Evolutionary conservation across 2,888 invertebrate genomes (phyloP).

Genomic region (Drosophila recens): DNA sequence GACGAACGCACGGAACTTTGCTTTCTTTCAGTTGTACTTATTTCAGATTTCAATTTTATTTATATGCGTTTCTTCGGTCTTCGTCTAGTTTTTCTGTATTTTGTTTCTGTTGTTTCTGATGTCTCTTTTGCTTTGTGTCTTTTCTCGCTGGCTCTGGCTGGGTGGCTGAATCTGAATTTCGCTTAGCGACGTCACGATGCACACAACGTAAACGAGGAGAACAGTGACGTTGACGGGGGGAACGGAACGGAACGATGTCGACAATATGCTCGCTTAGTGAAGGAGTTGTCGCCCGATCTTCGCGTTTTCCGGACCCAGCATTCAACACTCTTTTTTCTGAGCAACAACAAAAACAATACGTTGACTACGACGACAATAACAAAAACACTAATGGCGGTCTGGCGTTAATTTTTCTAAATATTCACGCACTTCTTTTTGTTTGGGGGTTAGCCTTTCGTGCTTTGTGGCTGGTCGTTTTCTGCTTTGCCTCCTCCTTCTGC

Average conservation of each 20-base stretch:
- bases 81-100: constrained; percentile 41
- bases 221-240: constrained; percentile 10
- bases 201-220: constrained; percentile 50
- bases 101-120: constrained; percentile 56
- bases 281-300: constrained; percentile 67
- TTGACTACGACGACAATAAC: constrained; percentile 54
- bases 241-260: constrained; percentile 56
- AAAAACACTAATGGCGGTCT: constrained; percentile 67
- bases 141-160: constrained; percentile 47
- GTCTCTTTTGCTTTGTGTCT: constrained; percentile 33
- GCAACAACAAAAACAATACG: constrained; percentile 54
- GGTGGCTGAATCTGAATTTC: constrained; percentile 56
- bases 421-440: constrained; percentile 67
- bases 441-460: constrained; percentile 69
- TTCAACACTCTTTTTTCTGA: constrained; percentile 45
- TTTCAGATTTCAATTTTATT: constrained; percentile 61
- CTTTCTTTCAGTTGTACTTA: constrained; percentile 50
- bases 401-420: constrained; percentile 77
- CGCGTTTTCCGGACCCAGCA: constrained; percentile 56
- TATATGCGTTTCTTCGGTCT: constrained; percentile 50
- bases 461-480: constrained; percentile 67
- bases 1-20: constrained; percentile 59
- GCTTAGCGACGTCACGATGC: constrained; percentile 67
- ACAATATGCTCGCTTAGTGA: constrained; percentile 65
- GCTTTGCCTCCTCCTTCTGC: constrained; percentile 53